Conservation (phyloP, 2,797 vertebrate species). For the Dicrostonyx torquatus region DNA sequence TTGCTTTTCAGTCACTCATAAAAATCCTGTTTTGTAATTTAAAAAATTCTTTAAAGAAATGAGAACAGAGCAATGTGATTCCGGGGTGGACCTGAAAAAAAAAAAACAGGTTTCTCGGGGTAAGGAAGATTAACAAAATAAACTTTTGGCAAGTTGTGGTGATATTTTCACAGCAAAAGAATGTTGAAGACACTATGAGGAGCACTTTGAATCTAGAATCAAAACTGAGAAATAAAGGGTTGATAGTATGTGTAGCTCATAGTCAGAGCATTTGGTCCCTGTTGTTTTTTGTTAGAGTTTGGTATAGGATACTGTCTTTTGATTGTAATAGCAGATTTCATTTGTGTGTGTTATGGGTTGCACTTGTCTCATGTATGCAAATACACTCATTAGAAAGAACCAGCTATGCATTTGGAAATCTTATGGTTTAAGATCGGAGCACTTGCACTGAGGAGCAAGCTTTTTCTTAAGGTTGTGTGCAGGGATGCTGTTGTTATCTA, state of each 20-base stretch:
- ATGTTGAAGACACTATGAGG: slow-evolving; percentile 36
- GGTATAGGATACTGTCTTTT: slow-evolving; percentile 7
- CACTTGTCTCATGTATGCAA: slow-evolving; percentile 49
- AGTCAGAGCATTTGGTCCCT: slow-evolving; percentile 8
- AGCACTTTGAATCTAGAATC: slow-evolving; percentile 40
- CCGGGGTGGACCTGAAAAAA: neutral
- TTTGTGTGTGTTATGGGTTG: slow-evolving; percentile 21
- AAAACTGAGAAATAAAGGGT: slow-evolving; percentile 23
- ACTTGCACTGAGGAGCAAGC: neutral
- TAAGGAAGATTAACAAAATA: slow-evolving; percentile 9
- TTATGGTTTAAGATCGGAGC: slow-evolving; percentile 32
- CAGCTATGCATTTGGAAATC: slow-evolving; percentile 1
- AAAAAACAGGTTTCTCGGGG: slow-evolving; percentile 29
- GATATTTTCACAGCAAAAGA: slow-evolving; percentile 55
- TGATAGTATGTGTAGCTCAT: slow-evolving; percentile 10
- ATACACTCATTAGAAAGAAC: slow-evolving; percentile 27
- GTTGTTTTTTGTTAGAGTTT: neutral
- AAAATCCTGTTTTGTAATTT: slow-evolving; percentile 68
- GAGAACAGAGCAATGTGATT: neutral
- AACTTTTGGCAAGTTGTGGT: slow-evolving; percentile 72
- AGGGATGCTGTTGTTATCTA: slow-evolving; percentile 70
- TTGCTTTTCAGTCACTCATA: slow-evolving; percentile 81
- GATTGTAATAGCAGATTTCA: slow-evolving; percentile 41
- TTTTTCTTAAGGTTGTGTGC: slow-evolving; percentile 27
- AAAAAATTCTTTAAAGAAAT: neutral